Evolutionary conservation across 2,888 invertebrate species (phyloP).

Genomic region (Diploptera punctata): DNA sequence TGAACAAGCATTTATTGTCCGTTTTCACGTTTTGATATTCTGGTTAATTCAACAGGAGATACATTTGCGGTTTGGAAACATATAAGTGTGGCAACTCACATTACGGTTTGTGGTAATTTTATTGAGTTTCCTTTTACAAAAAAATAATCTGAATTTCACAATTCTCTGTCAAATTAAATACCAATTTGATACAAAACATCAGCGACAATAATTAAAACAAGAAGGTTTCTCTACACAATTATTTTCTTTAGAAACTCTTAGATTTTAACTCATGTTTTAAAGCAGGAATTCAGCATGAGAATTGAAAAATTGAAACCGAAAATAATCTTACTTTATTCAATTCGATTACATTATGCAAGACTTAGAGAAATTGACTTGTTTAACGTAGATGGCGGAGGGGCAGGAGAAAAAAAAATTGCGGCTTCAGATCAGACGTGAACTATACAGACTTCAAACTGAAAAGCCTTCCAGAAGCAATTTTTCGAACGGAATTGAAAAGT

Average conservation of each 20-base stretch:
- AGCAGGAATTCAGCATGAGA: background rate
- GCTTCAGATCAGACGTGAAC: background rate
- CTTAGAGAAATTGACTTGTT: background rate
- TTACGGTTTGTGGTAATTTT: no score
- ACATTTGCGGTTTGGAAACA: no score
- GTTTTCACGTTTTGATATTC: no score
- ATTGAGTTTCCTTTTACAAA: no score
- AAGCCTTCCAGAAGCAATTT: conserved; percentile 19
- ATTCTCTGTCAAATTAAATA: no score
- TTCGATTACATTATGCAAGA: background rate
- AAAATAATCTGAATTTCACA: no score
- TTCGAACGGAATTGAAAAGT: conserved; percentile 19
- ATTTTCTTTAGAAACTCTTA: background rate
- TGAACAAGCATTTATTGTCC: no score
- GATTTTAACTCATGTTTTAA: background rate
- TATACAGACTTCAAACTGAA: conserved; percentile 11
- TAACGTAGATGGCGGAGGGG: no score
- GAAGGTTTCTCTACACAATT: background rate
- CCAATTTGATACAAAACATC: no score
- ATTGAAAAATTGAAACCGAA: background rate
- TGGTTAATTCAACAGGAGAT: no score
- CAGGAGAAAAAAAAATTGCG: background rate
- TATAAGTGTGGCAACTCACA: no score
- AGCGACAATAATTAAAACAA: no score
- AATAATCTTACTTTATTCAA: background rate